Conservation (phyloP, 2,113 vertebrate genomes). For the Mus spicilegus region DNA sequence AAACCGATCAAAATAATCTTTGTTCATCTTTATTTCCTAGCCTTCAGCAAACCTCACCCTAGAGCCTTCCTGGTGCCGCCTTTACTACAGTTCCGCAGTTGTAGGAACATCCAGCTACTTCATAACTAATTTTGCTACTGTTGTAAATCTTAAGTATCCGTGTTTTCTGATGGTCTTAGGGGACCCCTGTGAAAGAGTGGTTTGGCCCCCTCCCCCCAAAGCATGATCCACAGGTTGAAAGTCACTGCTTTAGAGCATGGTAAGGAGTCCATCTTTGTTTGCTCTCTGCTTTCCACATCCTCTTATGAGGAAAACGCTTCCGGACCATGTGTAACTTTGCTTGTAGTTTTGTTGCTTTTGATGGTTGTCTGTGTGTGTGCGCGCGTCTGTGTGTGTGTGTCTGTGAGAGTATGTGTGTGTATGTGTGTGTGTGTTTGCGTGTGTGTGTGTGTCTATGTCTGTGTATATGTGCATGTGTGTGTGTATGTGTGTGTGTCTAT, state of each 20-base stretch:
- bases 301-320: conserved; percentile 63
- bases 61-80: neutral
- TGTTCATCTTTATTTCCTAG: neutral
- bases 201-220: neutral
- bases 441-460: no score
- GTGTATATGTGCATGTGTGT: no score
- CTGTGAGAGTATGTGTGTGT: no score
- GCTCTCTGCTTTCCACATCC: neutral
- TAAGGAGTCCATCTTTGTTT: neutral
- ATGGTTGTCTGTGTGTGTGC: no score
- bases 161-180: neutral
- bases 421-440: no score
- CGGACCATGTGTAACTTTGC: conserved; percentile 53
- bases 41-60: neutral
- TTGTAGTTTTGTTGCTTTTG: neutral
- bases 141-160: neutral
- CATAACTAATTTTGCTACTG: neutral
- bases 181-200: neutral
- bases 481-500: no score
- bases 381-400: no score
- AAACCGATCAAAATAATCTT: neutral
- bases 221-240: neutral
- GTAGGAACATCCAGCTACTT: neutral
- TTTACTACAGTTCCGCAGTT: neutral
- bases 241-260: neutral